Evolutionary conservation across 1,140 invertebrate genomes (phyloP).

Genomic region (Eumeta japonica): DNA sequence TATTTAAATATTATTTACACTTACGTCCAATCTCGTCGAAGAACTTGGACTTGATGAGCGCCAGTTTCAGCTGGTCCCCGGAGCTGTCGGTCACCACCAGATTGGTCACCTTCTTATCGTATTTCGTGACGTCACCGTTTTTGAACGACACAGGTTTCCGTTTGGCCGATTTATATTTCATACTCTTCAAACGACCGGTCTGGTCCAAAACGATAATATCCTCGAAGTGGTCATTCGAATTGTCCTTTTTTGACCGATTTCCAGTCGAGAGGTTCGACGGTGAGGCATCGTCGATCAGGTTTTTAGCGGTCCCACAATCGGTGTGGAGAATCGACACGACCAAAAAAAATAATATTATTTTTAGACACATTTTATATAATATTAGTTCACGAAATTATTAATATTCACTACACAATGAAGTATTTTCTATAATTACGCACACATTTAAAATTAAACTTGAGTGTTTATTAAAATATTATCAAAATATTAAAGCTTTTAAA

Average conservation of each 20-base stretch:
- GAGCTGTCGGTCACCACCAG: slow-evolving; percentile 12
- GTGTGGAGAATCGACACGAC: too few relatives aligned
- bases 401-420: too few relatives aligned
- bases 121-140: slow-evolving; percentile 10
- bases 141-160: slow-evolving; percentile 19
- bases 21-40: slow-evolving; percentile 42
- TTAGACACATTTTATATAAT: too few relatives aligned
- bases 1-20: slow-evolving; percentile 13
- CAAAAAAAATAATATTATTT: too few relatives aligned
- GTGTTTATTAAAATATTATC: too few relatives aligned
- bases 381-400: too few relatives aligned
- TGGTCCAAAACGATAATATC: slow-evolving; percentile 38
- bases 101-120: slow-evolving; percentile 11
- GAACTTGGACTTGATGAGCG: slow-evolving; percentile 27
- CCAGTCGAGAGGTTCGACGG: slow-evolving; percentile 26
- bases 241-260: slow-evolving; percentile 23
- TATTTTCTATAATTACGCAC: too few relatives aligned
- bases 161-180: slow-evolving; percentile 34
- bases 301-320: too few relatives aligned
- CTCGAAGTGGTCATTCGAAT: slow-evolving; percentile 30
- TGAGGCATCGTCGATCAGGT: slow-evolving; percentile 15
- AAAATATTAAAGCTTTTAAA: too few relatives aligned
- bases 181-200: slow-evolving; percentile 32
- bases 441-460: too few relatives aligned
- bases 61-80: slow-evolving; percentile 11